Evolutionary conservation across 2,888 invertebrate genomes (phyloP).

Genomic region (Rhamphomyia laevipes): DNA sequence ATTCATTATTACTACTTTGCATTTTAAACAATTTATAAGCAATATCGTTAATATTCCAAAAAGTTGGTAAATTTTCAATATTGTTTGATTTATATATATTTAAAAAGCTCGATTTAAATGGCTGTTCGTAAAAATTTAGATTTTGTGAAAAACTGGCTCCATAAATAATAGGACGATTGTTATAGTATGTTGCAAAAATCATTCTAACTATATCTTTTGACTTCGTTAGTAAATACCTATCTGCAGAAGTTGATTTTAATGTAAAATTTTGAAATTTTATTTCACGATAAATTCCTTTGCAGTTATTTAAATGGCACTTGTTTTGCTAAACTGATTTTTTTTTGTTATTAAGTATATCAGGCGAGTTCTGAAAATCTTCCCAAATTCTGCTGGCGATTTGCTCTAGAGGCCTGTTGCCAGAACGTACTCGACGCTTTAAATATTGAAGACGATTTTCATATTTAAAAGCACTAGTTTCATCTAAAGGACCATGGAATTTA

Average conservation of each 20-base stretch:
- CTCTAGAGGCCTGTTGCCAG: slow-evolving; percentile 5
- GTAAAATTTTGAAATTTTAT: not conserved
- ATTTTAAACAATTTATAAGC: not conserved
- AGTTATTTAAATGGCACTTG: not conserved
- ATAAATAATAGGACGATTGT: slow-evolving; percentile 1
- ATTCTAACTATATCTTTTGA: not conserved
- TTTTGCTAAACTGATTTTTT: not conserved
- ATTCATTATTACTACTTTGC: not conserved
- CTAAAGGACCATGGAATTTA: not conserved
- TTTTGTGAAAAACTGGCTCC: not conserved
- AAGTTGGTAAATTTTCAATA: not conserved
- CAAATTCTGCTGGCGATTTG: slow-evolving; percentile 5
- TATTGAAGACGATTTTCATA: slow-evolving; percentile 4
- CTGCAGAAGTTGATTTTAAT: not conserved
- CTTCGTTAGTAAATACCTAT: slow-evolving; percentile 2
- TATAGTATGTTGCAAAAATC: not conserved
- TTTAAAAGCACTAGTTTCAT: slow-evolving; percentile 1
- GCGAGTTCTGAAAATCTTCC: not conserved
- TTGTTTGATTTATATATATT: not conserved
- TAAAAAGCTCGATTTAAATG: not conserved
- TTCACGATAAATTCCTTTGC: not conserved
- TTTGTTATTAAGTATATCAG: no score
- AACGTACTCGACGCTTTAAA: slow-evolving; percentile 2
- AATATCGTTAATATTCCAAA: not conserved
- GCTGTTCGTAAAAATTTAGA: not conserved